Evolutionary conservation across 2,888 invertebrate genomes (phyloP).

Genomic region (Amiota communis): DNA sequence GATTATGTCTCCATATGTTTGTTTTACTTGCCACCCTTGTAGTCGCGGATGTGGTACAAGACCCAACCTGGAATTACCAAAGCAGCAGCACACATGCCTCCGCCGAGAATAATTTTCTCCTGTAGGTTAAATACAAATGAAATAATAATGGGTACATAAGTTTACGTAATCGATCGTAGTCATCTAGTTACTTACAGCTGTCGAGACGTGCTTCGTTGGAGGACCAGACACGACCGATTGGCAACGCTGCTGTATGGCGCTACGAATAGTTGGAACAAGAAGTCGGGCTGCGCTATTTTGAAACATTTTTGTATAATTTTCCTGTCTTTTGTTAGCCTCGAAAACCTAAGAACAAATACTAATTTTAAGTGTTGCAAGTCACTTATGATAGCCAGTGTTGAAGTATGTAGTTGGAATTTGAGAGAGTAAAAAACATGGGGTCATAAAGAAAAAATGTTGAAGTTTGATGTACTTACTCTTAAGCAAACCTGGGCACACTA

Average conservation of each 20-base stretch:
- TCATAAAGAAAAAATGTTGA: too few species aligned
- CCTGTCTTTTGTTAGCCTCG: not conserved
- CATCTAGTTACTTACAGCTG: conserved; percentile 65
- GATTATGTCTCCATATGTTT: conserved; percentile 10
- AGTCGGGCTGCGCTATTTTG: conserved; percentile 66
- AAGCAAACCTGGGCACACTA: conserved; percentile 28
- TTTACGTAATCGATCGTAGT: conserved; percentile 65
- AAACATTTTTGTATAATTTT: conserved; percentile 59
- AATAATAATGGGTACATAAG: conserved; percentile 15
- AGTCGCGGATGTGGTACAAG: conserved; percentile 68
- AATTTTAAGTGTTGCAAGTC: conserved; percentile 39
- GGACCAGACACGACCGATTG: conserved; percentile 71
- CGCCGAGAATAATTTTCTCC: conserved; percentile 70
- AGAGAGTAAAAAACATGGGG: too few species aligned
- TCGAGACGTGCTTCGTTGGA: conserved; percentile 66
- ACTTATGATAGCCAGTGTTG: too few species aligned
- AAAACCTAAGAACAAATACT: not conserved
- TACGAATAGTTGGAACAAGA: conserved; percentile 68
- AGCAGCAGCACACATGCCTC: conserved; percentile 64
- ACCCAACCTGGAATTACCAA: conserved; percentile 70
- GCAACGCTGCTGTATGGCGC: conserved; percentile 64
- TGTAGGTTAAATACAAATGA: conserved; percentile 42
- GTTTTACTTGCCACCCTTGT: conserved; percentile 64
- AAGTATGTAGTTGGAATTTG: too few species aligned
- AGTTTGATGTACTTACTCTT: too few species aligned